Evolutionary conservation across 2,888 invertebrate genomes (phyloP).

Genomic region (Papilio elwesi): DNA sequence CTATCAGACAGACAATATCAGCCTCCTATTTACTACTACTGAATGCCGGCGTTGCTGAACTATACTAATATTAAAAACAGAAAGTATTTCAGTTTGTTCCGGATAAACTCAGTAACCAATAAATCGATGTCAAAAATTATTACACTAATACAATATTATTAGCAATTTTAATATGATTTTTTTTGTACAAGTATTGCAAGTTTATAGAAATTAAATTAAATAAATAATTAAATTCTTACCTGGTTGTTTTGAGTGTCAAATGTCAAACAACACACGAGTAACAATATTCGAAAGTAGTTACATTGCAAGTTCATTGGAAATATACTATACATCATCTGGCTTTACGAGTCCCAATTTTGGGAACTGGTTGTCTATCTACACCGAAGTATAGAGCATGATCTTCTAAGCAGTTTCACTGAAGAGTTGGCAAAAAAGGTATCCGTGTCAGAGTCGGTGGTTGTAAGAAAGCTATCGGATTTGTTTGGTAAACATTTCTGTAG

Average conservation of each 20-base stretch:
- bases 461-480: slow-evolving; percentile 17
- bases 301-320: slow-evolving; percentile 26
- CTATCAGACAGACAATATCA: no score
- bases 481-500: slow-evolving; percentile 27
- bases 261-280: slow-evolving; percentile 20
- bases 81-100: no score
- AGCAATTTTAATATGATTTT: no score
- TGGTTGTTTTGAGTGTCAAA: slow-evolving; percentile 1
- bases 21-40: no score
- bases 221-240: slow-evolving; percentile 6
- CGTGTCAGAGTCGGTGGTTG: neutral
- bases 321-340: no score
- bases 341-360: neutral
- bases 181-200: no score
- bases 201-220: no score
- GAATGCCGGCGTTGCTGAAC: no score
- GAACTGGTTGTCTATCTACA: neutral
- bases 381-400: neutral
- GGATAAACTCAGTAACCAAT: no score
- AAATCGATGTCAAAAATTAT: no score
- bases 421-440: neutral
- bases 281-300: slow-evolving; percentile 13
- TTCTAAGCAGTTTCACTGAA: neutral
- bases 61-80: no score
- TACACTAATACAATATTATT: no score